Conservation (phyloP, 2,113 vertebrate species). For the Saccopteryx leptura region DNA sequence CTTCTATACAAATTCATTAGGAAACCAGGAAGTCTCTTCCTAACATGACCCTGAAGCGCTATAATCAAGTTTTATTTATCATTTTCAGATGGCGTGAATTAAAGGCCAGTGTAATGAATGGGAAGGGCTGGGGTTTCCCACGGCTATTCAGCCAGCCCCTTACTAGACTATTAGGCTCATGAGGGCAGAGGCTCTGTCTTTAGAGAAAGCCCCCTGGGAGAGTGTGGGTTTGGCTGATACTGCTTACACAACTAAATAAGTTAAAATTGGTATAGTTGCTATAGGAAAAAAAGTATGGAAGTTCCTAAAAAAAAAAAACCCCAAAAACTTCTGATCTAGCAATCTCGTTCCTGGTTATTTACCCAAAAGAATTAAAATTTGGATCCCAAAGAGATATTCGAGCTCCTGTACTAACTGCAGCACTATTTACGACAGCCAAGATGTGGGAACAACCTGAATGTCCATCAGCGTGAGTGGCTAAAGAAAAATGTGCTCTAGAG, state of each 20-base stretch:
- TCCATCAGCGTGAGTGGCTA: neutral
- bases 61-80: neutral
- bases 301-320: neutral
- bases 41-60: neutral
- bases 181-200: neutral
- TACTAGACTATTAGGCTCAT: neutral
- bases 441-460: neutral
- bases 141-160: neutral
- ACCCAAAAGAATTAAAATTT: neutral
- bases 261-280: neutral
- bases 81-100: neutral
- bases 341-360: neutral
- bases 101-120: neutral
- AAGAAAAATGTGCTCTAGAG: neutral
- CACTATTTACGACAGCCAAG: neutral
- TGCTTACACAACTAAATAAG: neutral
- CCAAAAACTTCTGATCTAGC: neutral
- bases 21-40: neutral
- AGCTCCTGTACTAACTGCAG: neutral
- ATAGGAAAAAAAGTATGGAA: neutral
- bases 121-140: neutral
- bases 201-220: neutral
- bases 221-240: neutral
- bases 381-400: neutral
- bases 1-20: neutral